These are phyloP conservation scores for Hippopotamus amphibius DNA, from an alignment of 2,113 vertebrate genomes.

Conservation along the genomic window DNA sequence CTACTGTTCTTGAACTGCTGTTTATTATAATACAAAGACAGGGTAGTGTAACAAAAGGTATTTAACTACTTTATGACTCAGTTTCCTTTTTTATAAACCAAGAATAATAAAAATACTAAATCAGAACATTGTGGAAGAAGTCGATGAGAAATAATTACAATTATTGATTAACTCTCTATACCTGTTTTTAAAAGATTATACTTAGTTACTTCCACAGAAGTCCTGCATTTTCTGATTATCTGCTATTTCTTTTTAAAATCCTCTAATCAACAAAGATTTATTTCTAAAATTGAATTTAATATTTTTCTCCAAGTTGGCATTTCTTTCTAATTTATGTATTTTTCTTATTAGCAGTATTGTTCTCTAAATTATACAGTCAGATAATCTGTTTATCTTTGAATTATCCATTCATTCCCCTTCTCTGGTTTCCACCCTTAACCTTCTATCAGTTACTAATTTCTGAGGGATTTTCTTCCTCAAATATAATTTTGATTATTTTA, in stretches of 20 bases:
- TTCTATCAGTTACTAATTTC: background rate
- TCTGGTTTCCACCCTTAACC: background rate
- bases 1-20: background rate
- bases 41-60: background rate
- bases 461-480: background rate
- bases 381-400: background rate
- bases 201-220: background rate
- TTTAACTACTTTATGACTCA: background rate
- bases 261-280: background rate
- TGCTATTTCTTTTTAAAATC: background rate
- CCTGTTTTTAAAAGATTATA: background rate
- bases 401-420: background rate
- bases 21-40: background rate
- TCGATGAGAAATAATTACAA: background rate
- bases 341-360: background rate
- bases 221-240: background rate
- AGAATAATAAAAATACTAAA: background rate
- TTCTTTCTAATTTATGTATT: background rate
- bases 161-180: background rate
- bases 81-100: slow-evolving; percentile 18
- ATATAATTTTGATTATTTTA: background rate
- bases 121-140: background rate
- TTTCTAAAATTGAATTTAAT: slow-evolving; percentile 2
- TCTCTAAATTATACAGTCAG: background rate
- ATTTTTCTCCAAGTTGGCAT: background rate